These are phyloP conservation scores for Drosophila insularis DNA, from an alignment of 1,140 invertebrate genomes.

Conservation along the genomic window DNA sequence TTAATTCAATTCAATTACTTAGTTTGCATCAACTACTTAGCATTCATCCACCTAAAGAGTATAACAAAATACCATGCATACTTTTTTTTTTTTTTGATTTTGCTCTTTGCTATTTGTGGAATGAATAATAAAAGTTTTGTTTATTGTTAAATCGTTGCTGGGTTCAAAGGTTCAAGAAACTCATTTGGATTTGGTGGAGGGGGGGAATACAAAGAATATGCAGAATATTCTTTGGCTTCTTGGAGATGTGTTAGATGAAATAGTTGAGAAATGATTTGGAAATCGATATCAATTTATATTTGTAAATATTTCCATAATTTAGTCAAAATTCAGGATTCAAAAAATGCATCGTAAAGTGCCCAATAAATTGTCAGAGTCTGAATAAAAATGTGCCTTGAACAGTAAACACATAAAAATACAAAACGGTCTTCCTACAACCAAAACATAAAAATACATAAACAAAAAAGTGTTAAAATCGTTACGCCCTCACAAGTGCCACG, in stretches of 20 bases:
- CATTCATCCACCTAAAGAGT: background rate
- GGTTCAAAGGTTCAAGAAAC: background rate
- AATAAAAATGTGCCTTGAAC: constrained; percentile 50
- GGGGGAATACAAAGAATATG: background rate
- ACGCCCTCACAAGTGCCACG: constrained; percentile 40
- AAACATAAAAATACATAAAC: constrained; percentile 23
- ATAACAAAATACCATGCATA: background rate
- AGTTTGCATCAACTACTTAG: too few relatives aligned
- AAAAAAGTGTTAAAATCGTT: constrained; percentile 23
- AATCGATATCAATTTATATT: background rate
- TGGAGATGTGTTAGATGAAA: background rate
- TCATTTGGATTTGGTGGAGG: background rate
- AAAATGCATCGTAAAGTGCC: constrained; percentile 67
- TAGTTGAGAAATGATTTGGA: too few relatives aligned
- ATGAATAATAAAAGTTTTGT: background rate
- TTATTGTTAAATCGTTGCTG: background rate
- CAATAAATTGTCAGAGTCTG: constrained; percentile 26
- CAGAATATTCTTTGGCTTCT: too few relatives aligned
- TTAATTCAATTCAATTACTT: too few relatives aligned
- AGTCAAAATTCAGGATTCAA: constrained; percentile 27
- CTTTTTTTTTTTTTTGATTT: background rate
- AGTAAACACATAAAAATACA: constrained; percentile 6
- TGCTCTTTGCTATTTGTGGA: background rate
- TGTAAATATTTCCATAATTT: background rate
- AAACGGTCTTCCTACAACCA: constrained; percentile 42